Evolutionary conservation across 2,888 invertebrate species (phyloP).

Genomic region (Cantharis rustica): DNA sequence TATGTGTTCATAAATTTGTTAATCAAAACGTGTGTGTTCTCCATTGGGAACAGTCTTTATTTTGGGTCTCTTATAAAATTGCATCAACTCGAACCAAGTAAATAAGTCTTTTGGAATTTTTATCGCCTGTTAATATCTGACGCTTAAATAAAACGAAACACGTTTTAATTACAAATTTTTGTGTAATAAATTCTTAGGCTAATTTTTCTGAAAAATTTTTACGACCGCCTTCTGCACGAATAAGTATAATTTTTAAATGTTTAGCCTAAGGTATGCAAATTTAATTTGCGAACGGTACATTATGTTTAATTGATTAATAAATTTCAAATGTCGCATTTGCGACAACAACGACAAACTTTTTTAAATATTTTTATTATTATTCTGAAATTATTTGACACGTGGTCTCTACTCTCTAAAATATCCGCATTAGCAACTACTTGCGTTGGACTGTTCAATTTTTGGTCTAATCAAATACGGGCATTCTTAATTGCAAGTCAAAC

Average conservation of each 20-base stretch:
- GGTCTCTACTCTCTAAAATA: no score
- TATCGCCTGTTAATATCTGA: not conserved
- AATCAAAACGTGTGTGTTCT: not conserved
- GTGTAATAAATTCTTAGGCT: not conserved
- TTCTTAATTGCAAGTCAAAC: no score
- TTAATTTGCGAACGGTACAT: not conserved
- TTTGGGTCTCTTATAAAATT: not conserved
- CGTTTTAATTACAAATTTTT: not conserved
- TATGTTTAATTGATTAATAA: not conserved
- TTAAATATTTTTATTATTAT: no score
- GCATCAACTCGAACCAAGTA: not conserved
- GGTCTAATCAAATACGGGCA: no score
- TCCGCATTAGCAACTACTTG: no score
- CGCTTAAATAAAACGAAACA: not conserved
- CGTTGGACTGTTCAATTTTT: no score
- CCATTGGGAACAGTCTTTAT: not conserved
- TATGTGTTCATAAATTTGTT: not conserved
- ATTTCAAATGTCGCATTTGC: not conserved
- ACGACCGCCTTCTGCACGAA: not conserved
- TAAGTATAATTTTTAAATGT: not conserved
- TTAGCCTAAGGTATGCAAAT: not conserved
- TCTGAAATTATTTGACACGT: no score
- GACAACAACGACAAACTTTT: not conserved
- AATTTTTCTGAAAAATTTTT: not conserved
- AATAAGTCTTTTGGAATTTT: not conserved